phyloP scores from a whole-genome alignment of 1,140 invertebrate species.

The Microplitis mediator region DNA sequence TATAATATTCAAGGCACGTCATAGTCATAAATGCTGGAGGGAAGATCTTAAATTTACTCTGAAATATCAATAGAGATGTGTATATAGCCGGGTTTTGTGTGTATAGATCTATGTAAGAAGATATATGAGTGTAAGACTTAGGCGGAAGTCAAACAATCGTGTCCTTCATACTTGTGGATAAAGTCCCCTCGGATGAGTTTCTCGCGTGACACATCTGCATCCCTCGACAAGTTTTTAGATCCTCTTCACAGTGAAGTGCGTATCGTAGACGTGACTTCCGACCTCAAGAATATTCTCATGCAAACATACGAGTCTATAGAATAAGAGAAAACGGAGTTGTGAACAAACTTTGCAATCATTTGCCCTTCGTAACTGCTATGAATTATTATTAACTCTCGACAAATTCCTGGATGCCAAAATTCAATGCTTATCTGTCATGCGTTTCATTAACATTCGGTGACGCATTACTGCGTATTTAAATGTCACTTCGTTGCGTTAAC shows the following conservation, averaged over 20 bases:
- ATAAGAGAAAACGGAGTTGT: neutral
- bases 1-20: too few relatives aligned
- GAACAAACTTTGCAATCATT: neutral
- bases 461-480: too few relatives aligned
- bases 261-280: slow-evolving; percentile 11
- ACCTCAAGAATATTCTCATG: neutral
- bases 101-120: too few relatives aligned
- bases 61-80: too few relatives aligned
- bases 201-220: neutral
- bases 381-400: too few relatives aligned
- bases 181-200: neutral
- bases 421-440: too few relatives aligned
- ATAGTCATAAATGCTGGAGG: too few relatives aligned
- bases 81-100: too few relatives aligned
- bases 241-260: neutral
- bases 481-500: too few relatives aligned
- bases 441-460: too few relatives aligned
- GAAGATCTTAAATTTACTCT: too few relatives aligned
- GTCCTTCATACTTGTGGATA: neutral
- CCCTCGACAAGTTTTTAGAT: neutral
- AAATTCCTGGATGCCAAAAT: too few relatives aligned
- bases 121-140: neutral
- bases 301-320: neutral
- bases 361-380: neutral
- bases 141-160: neutral